These are phyloP conservation scores for Uloborus diversus DNA, from an alignment of 1,140 invertebrate genomes.

Conservation along the genomic window DNA sequence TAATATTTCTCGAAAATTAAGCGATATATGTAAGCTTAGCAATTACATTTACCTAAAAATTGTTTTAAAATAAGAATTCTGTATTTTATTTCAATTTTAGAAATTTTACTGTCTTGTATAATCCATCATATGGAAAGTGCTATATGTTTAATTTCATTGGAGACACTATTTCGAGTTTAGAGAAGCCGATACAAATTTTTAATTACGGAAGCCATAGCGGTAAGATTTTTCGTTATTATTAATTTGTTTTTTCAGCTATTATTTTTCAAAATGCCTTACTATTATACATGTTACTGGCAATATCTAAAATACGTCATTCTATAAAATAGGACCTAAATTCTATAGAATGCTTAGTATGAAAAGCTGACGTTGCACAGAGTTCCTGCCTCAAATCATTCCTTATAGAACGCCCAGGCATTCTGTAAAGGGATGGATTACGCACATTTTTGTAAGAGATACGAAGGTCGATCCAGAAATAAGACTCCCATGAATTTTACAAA, in stretches of 20 bases:
- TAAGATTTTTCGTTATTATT: not conserved
- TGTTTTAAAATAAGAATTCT: too few relatives aligned
- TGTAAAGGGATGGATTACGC: too few relatives aligned
- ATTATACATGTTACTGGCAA: not conserved
- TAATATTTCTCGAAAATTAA: too few relatives aligned
- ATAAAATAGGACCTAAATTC: not conserved
- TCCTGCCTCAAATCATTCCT: not conserved
- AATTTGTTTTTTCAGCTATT: not conserved
- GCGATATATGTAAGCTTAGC: too few relatives aligned
- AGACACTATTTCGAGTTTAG: not conserved
- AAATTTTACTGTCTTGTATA: conserved; percentile 47
- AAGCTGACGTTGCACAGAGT: not conserved
- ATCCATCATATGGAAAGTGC: conserved; percentile 49
- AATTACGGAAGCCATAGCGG: conserved; percentile 46
- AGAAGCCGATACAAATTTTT: conserved; percentile 10
- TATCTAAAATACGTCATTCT: not conserved
- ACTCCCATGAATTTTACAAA: too few relatives aligned
- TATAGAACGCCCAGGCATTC: not conserved
- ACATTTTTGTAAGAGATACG: too few relatives aligned
- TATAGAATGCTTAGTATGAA: not conserved
- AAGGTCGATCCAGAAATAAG: too few relatives aligned
- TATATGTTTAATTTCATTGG: conserved; percentile 52
- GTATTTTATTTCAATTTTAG: too few relatives aligned
- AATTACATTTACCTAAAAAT: too few relatives aligned
- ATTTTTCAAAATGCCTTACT: not conserved